Conservation (phyloP, 2,888 invertebrate genomes). For the Girardia tigrina region DNA sequence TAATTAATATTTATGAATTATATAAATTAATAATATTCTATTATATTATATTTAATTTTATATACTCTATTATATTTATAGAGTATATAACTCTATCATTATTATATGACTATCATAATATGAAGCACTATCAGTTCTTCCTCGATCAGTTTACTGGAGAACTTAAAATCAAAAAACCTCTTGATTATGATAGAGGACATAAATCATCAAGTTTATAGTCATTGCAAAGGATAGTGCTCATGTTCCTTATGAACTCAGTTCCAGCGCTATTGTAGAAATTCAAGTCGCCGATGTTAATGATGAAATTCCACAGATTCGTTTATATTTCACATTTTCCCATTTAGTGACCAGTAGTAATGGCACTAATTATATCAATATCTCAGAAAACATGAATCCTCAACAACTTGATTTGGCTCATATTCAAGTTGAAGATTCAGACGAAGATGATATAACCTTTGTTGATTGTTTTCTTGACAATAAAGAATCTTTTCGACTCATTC, state of each 20-base stretch:
- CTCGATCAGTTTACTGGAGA: neutral
- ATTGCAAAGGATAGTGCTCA: neutral
- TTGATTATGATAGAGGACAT: neutral
- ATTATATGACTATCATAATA: too few species aligned
- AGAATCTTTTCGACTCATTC: too few species aligned
- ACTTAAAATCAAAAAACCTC: slow-evolving; percentile 3
- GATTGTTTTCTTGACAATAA: too few species aligned
- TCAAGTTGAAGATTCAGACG: too few species aligned
- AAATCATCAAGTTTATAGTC: neutral
- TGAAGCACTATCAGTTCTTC: neutral
- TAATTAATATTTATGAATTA: too few species aligned
- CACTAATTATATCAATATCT: neutral
- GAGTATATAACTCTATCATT: too few species aligned
- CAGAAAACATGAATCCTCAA: too few species aligned
- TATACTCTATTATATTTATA: too few species aligned
- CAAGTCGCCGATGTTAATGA: slow-evolving; percentile 10
- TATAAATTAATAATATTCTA: too few species aligned
- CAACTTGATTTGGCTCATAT: too few species aligned
- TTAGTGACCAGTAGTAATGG: neutral
- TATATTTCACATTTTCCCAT: neutral
- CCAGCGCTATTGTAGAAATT: neutral
- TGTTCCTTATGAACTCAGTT: neutral
- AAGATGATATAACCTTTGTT: too few species aligned
- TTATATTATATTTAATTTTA: too few species aligned
- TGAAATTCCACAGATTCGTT: neutral